These are phyloP conservation scores for Stichopus chloronotus DNA, from an alignment of 35 echinoderm and acorn worm species.

Conservation along the genomic window DNA sequence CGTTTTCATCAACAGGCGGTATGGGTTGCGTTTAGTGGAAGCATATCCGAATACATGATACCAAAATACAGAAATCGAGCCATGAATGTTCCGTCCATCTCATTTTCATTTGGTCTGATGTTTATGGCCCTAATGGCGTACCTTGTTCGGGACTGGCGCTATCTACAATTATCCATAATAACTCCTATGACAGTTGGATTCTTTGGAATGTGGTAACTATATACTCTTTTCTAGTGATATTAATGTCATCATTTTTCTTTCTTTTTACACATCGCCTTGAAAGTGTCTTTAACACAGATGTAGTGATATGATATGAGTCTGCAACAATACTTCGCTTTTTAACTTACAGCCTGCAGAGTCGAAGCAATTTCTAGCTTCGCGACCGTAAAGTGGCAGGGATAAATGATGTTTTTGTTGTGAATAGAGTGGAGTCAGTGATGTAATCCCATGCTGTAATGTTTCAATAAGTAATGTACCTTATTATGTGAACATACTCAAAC, in stretches of 20 bases:
- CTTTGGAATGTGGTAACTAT: background rate
- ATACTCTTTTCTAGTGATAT: background rate
- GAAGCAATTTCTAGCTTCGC: background rate
- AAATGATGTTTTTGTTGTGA: no score
- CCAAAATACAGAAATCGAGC: slow-evolving; percentile 29
- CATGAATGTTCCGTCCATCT: background rate
- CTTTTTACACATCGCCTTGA: background rate
- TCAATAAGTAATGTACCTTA: no score
- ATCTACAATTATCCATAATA: background rate
- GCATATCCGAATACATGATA: slow-evolving; percentile 13
- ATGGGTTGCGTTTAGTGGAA: background rate
- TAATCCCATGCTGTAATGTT: no score
- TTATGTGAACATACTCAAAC: no score
- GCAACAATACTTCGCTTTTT: background rate
- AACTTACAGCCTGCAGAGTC: background rate
- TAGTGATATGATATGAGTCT: background rate
- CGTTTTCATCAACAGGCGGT: background rate
- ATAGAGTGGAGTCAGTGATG: no score
- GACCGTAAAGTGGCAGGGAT: no score
- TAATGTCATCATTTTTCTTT: background rate
- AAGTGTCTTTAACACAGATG: background rate
- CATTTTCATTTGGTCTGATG: slow-evolving; percentile 9
- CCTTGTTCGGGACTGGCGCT: slow-evolving; percentile 31
- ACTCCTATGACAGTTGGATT: background rate
- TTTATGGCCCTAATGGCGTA: slow-evolving; percentile 16